Conservation (phyloP, 2,113 vertebrate species). For the Pteruthius melanotis region DNA sequence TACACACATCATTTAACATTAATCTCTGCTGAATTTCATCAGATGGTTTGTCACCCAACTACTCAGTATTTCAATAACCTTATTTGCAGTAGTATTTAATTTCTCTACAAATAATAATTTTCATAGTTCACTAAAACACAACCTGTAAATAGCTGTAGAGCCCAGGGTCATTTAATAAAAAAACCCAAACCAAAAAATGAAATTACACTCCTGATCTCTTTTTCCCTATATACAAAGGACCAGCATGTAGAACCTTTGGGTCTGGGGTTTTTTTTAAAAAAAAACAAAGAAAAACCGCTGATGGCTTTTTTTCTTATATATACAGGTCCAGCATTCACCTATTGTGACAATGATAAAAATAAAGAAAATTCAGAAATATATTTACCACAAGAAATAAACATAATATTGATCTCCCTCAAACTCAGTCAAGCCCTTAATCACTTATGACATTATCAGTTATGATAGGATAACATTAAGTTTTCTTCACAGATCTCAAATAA, state of each 20-base stretch:
- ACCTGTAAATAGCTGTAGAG: background rate
- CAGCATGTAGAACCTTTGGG: background rate
- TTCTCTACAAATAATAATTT: background rate
- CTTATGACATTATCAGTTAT: background rate
- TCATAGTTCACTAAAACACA: background rate
- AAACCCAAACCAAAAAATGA: background rate
- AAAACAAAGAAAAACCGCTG: background rate
- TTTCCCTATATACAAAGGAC: background rate
- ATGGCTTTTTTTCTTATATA: background rate
- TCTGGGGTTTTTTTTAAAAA: background rate
- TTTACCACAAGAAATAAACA: background rate
- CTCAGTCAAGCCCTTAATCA: background rate
- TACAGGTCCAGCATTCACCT: background rate
- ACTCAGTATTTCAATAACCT: background rate
- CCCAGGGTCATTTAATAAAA: background rate
- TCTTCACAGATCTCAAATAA: background rate
- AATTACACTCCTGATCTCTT: background rate
- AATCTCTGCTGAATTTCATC: background rate
- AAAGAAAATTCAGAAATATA: background rate
- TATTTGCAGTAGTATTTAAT: background rate
- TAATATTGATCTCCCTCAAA: background rate
- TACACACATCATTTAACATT: background rate
- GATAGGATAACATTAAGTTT: background rate
- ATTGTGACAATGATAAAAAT: background rate
- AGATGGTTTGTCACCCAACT: background rate